Evolutionary conservation across 2,113 vertebrate species (phyloP), one percentile per base, ranked within the genome.

Genomic region (Brienomyrus brachyistius): DNA sequence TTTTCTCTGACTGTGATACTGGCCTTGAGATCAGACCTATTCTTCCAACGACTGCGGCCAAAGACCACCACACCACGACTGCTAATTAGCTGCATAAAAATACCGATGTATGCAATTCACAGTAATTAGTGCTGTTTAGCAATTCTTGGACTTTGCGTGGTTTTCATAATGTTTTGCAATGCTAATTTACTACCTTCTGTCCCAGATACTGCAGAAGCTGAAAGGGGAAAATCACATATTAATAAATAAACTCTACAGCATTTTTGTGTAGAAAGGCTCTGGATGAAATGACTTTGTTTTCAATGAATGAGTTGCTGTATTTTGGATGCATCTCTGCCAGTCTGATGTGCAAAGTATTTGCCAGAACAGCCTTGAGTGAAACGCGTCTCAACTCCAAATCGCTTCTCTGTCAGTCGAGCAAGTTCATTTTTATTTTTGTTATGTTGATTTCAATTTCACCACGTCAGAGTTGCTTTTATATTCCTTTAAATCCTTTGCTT

Each of bases 91-190:
- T 87, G 88, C 23, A 54, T 56, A 54, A 77, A 86, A 80, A 87
- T 48, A 80, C 40, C 27, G 45, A 56, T 90, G 17, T 87, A 87
- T 87, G 85, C 62, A 9, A 62, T 47, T 87, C 86, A 17, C 27
- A 35, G 47, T 90, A 74, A 86, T 74, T 51, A 90, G 59, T 50
- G 23, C 43, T 86, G 83, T 86, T 86, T 86, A 48, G 89, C 89
- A 74, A 59, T 90, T 86, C 47, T 27, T 86, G 56, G 45, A 86
- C 56, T 70, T 85, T 50, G 56, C 35, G 83, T 27, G 59, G 51
- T 70, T 70, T 86, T 86, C 47, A 86, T 90, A 66, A 48, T 86
- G 43, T 74, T 86, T 89, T 86, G 82, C 83, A 86, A 62, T 89
- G 54, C 83, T 70, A 86, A 86, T 89, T 66, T 48, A 89, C 52